Evolutionary conservation across 1,140 invertebrate species (phyloP), one percentile per base, ranked within the genome.

Genomic region (Saccostrea cuccullata): DNA sequence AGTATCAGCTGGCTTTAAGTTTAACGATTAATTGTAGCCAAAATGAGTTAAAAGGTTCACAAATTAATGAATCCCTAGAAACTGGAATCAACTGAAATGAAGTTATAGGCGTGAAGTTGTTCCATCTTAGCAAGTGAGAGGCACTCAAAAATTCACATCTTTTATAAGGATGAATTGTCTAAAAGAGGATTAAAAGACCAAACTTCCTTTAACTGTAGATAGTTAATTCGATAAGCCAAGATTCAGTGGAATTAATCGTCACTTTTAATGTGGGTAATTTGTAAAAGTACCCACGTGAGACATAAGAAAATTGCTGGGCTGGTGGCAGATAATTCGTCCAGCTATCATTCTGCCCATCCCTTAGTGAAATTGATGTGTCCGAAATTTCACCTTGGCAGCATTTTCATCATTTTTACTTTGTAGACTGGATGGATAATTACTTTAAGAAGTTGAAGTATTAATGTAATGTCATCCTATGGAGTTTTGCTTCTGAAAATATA

Each of bases 71-170:
- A 84, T 15, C 56, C 56, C 55, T 84, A 15, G 55, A 55, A 84
- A 58, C n/a, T 55, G 47, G n/a, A 55, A 84, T 56, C 55, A n/a
- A 84, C 55, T 30, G 55, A 23, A 84, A 84, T 84, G 83, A n/a
- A 58, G 26, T 55, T 26, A 58, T 56, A 17, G n/a, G 56, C 26
- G 55, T 56, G 55, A 84, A 56, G 26, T 13, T 56, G 83, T 15
- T 55, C 56, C 23, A 56, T 26, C 55, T 84, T 26, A 8, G 83
- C 83, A 82, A 56, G 12, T 11, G 55, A 56, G 15, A 56, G 26
- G n/a, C 11, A 56, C 55, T 84, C 40, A 40, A 55, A 26, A 20
- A 26, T 23, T 84, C 83, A 26, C 55, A 12, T 55, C 56, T 55
- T 84, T 56, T 55, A 23, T 23, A 56, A 58, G 26, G 70, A 77